These are phyloP conservation scores for Mus pahari DNA, from an alignment of 2,113 vertebrate species.

Conservation along the genomic window DNA sequence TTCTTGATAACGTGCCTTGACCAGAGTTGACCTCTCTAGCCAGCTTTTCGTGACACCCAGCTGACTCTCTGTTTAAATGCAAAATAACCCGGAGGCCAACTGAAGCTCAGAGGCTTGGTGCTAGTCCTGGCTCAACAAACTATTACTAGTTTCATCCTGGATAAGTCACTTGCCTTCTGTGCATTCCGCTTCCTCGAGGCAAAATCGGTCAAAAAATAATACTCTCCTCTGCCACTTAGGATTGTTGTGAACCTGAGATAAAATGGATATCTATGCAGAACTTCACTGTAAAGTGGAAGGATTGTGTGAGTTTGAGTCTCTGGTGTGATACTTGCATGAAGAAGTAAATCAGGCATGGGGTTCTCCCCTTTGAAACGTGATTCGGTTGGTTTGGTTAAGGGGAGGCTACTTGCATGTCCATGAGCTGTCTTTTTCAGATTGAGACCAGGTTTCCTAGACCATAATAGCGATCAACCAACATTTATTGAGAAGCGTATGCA, in stretches of 20 bases:
- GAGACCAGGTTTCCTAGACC: neutral
- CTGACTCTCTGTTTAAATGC: slow-evolving; percentile 20
- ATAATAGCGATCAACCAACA: neutral
- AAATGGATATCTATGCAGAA: neutral
- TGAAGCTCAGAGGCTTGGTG: neutral
- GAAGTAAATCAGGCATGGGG: neutral
- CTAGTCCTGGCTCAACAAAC: neutral
- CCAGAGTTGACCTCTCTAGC: slow-evolving; percentile 32
- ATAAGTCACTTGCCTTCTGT: neutral
- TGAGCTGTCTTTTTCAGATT: neutral
- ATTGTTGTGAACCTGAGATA: neutral
- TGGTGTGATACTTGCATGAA: slow-evolving; percentile 38
- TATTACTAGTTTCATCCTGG: neutral
- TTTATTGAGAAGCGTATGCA: neutral
- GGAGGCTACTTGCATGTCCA: neutral
- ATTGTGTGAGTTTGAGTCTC: too few relatives aligned
- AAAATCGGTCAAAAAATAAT: neutral
- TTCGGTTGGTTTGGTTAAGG: neutral
- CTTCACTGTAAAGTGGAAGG: neutral
- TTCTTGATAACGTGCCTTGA: neutral
- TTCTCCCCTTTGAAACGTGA: neutral
- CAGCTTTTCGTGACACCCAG: neutral
- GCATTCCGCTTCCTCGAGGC: neutral
- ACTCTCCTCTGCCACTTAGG: neutral
- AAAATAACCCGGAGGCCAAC: neutral